A percentile compares a stretch with the other conserved stretches of the same genome.
Conservation (phyloP, 1,140 invertebrate genomes). For the Muscidifurax raptorellus region DNA sequence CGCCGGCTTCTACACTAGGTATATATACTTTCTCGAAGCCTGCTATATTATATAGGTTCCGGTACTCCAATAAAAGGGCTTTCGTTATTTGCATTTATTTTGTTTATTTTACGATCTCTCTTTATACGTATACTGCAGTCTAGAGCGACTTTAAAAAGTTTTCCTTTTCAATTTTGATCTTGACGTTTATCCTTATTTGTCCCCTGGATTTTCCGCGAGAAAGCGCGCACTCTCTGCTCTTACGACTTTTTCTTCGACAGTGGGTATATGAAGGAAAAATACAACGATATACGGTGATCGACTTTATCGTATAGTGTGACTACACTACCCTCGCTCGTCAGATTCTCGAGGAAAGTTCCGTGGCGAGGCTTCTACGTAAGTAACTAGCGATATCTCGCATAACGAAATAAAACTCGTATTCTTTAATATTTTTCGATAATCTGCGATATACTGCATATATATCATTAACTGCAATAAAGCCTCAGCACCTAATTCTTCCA, state of each 20-base stretch:
- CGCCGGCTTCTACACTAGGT: neutral
- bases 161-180: neutral
- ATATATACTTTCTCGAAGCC: no score
- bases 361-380: no score
- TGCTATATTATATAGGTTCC: no score
- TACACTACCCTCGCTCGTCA: neutral
- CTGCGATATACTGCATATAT: no score
- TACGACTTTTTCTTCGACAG: neutral
- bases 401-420: no score
- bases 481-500: no score
- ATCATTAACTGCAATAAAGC: no score
- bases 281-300: neutral
- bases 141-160: neutral
- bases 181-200: neutral
- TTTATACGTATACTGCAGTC: neutral
- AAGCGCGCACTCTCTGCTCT: no score
- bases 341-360: slow-evolving; percentile 40
- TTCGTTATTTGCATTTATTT: neutral
- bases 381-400: no score
- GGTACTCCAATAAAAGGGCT: neutral
- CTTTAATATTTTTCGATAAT: no score
- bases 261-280: neutral
- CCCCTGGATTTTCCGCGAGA: no score
- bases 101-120: no score
- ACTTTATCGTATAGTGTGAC: neutral